phyloP scores from a whole-genome alignment of 2,113 vertebrate species.

The Hippocampus barbouri region DNA sequence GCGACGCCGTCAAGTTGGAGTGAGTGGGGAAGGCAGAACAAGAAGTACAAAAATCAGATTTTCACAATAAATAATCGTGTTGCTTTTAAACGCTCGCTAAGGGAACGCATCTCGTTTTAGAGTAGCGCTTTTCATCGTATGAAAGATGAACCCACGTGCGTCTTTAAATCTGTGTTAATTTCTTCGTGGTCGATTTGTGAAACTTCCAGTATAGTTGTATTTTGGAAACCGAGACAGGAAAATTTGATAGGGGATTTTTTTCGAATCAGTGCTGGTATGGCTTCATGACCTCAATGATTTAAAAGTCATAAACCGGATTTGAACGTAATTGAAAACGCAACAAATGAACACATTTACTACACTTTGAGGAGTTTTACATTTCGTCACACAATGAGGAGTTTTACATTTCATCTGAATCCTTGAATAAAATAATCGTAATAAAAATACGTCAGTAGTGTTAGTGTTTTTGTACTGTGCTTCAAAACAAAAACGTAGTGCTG shows the following conservation, averaged over 20 bases:
- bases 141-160: too few relatives aligned
- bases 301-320: background rate
- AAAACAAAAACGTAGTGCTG: background rate
- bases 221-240: slow-evolving; percentile 2
- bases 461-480: background rate
- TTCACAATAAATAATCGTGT: slow-evolving; percentile 5
- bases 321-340: background rate
- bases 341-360: background rate
- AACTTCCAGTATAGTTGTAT: background rate
- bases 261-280: background rate
- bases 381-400: background rate
- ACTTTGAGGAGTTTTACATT: too few relatives aligned
- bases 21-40: background rate
- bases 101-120: background rate
- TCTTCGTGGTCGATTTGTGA: background rate
- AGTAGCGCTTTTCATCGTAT: background rate
- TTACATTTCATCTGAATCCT: background rate
- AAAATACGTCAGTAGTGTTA: background rate
- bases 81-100: background rate
- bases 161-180: background rate
- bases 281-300: background rate
- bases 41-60: background rate
- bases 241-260: background rate
- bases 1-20: slow-evolving; percentile 31
- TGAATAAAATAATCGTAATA: too few relatives aligned